These are phyloP conservation scores for Sebastes wilsoni DNA, from an alignment of 2,797 vertebrate genomes.

Conservation along the genomic window DNA sequence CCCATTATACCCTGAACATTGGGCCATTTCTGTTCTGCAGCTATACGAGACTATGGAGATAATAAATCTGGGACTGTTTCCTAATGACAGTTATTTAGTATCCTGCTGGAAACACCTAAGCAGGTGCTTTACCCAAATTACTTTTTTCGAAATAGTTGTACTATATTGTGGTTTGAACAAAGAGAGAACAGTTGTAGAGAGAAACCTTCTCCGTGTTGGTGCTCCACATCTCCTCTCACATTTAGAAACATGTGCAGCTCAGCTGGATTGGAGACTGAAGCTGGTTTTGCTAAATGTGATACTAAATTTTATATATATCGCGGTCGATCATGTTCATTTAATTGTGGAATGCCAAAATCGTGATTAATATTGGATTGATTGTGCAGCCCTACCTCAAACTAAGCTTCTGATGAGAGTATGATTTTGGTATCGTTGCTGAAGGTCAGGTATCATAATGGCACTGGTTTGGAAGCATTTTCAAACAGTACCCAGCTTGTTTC, in stretches of 20 bases:
- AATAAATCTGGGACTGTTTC: slow-evolving; percentile 37
- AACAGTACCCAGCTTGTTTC: background rate
- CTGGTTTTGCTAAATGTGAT: background rate
- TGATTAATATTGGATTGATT: too few relatives aligned
- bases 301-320: too few relatives aligned
- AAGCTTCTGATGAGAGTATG: background rate
- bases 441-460: background rate
- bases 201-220: background rate
- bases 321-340: too few relatives aligned
- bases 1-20: background rate
- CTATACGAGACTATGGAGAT: background rate
- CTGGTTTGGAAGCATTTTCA: too few relatives aligned
- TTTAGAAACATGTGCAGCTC: background rate
- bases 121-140: slow-evolving; percentile 50
- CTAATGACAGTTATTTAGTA: slow-evolving; percentile 61
- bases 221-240: background rate
- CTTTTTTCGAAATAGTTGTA: slow-evolving; percentile 12
- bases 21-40: slow-evolving; percentile 14
- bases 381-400: background rate
- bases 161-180: slow-evolving; percentile 6
- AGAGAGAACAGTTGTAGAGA: background rate
- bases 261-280: background rate
- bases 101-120: slow-evolving; percentile 46
- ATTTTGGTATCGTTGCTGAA: background rate
- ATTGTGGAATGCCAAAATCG: too few relatives aligned